phyloP scores from a whole-genome alignment of 2,113 vertebrate species.

The Dolichallabes microphthalmus region DNA sequence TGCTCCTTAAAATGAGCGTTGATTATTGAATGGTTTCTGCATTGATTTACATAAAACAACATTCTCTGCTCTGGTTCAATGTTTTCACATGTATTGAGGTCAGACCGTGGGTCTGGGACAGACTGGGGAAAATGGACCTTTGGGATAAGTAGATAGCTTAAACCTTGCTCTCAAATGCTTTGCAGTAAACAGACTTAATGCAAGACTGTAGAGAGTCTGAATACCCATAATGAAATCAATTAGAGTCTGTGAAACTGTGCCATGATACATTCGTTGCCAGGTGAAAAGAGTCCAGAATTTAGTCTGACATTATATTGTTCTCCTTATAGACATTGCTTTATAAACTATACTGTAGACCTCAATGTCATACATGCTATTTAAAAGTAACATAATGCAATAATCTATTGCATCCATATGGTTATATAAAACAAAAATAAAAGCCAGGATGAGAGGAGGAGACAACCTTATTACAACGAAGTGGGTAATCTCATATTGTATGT shows the following conservation, averaged over 20 bases:
- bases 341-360: not conserved
- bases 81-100: conserved; percentile 19
- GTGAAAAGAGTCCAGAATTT: not conserved
- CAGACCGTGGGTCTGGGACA: not conserved
- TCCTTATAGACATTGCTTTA: not conserved
- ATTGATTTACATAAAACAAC: conserved; percentile 9
- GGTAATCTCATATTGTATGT: not conserved
- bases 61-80: not conserved
- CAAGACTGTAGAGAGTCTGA: not conserved
- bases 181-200: conserved; percentile 3
- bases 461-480: not conserved
- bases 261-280: not conserved
- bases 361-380: not conserved
- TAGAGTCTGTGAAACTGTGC: not conserved
- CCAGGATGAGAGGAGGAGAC: not conserved
- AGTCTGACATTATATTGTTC: not conserved
- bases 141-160: not conserved
- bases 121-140: not conserved
- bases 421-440: not conserved
- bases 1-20: not conserved
- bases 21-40: not conserved
- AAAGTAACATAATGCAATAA: not conserved
- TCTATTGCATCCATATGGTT: not conserved
- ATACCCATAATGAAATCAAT: not conserved
- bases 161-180: not conserved